Conservation (phyloP, 2,888 invertebrate genomes). For the Acheta domesticus region DNA sequence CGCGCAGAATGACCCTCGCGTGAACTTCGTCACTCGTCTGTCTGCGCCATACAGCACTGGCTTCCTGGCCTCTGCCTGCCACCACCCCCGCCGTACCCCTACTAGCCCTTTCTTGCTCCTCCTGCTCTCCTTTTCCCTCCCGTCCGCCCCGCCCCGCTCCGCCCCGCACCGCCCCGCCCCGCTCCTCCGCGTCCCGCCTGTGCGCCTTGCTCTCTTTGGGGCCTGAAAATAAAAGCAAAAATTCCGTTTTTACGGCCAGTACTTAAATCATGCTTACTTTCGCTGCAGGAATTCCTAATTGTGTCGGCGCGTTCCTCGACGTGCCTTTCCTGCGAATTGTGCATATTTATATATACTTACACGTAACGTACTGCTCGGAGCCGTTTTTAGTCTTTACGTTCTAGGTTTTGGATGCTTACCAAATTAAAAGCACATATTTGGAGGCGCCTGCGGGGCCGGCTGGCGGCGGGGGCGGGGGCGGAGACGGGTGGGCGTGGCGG, state of each 20-base stretch:
- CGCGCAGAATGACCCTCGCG: no score
- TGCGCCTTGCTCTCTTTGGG: neutral
- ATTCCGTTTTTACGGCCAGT: constrained; percentile 11
- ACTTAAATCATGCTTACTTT: constrained; percentile 18
- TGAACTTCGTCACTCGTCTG: no score
- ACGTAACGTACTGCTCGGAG: constrained; percentile 1
- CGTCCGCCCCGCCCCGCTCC: no score
- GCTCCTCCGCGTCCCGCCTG: neutral
- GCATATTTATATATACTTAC: constrained; percentile 18
- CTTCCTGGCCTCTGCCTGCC: no score
- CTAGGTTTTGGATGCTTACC: constrained; percentile 1
- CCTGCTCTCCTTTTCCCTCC: no score
- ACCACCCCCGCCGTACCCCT: no score
- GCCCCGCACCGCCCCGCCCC: no score
- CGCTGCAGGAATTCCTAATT: constrained; percentile 18
- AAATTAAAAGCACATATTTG: constrained; percentile 18
- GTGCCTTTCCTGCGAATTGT: constrained; percentile 3
- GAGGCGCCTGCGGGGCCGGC: neutral
- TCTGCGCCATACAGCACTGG: no score
- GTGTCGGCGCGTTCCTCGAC: neutral
- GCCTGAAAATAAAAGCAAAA: neutral
- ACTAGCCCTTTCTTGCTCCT: no score
- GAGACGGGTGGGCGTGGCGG: neutral
- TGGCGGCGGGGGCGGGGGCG: neutral
- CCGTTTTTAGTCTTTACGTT: constrained; percentile 7